Base-by-base conservation (phyloP, 2,888 invertebrate species). In the Allolobophora icterica region DNA sequence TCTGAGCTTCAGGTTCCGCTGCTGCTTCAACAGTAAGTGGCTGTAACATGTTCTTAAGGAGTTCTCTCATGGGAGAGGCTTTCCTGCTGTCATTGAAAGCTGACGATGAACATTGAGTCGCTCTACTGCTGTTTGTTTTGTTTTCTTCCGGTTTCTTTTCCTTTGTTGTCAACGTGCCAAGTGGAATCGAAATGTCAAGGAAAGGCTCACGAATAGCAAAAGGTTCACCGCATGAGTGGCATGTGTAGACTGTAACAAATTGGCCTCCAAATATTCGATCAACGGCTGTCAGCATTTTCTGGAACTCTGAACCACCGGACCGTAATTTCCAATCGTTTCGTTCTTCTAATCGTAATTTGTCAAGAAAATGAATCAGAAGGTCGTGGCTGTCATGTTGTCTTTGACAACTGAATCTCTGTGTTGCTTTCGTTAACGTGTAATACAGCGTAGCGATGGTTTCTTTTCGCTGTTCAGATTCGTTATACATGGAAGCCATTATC, bases 331-430 rank as follows among this genome's bases (percentile, higher is more conserved):
- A 24, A 3, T 5, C 87, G 24, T 87, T 38, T 34, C 87, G 30
- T 87, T 87, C 87, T 87, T 87, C 87, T 35, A 24, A 21, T 87
- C 87, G 34, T 21, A 87, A 34, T 17, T 6, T 87, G 17, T 87
- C 38, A 35, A 87, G 87, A 87, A 87, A 87, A 24, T 87, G 35
- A 35, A 87, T 87, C 19, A 87, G 38, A 0, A 87, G 24, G 24
- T 87, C 87, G n/a, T 35, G 87, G 24, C 87, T 87, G 87, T 87
- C 35, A 38, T 38, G 38, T 87, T 87, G 87, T 19, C 38, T 35
- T 38, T 6, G 38, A 38, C 35, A 35, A 38, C 6, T 87, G 87
- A 87, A 87, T 30, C 71, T 71, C n/a, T 5, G 71, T 30, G 71
- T 71, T 71, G n/a, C n/a, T 2, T 13, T 8, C n/a, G 8, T n/a